A percentile compares a stretch with the other conserved stretches of the same genome.
Conservation (phyloP, 2,113 vertebrate species). For the Chaetodon trifascialis region DNA sequence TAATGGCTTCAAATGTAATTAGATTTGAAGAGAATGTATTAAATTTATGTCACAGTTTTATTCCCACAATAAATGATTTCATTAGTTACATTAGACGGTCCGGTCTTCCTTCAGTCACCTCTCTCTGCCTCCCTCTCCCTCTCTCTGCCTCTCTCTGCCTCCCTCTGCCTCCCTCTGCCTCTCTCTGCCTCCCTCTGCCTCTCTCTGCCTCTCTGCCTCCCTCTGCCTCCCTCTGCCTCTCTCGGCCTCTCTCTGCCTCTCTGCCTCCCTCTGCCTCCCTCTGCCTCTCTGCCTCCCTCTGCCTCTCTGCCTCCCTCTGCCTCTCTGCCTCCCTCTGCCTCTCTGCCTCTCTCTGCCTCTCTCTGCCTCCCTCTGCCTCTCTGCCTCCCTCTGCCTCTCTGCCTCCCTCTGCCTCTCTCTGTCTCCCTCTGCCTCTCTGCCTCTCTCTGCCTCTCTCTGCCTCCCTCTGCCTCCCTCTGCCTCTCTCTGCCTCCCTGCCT, state of each 20-base stretch:
- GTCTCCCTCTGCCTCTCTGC: constrained; percentile 40
- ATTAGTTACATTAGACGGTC: not conserved
- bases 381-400: constrained; percentile 33
- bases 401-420: too few relatives aligned
- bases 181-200: too few relatives aligned
- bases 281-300: constrained; percentile 44
- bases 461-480: constrained; percentile 33
- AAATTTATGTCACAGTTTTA: not conserved
- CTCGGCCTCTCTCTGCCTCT: constrained; percentile 48
- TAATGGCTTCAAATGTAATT: not conserved
- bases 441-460: constrained; percentile 33
- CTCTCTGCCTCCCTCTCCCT: constrained; percentile 31
- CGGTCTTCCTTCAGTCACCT: constrained; percentile 28
- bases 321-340: constrained; percentile 34
- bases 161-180: too few relatives aligned
- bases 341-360: constrained; percentile 39
- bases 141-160: constrained; percentile 39
- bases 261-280: constrained; percentile 17
- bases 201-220: constrained; percentile 35
- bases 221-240: too few relatives aligned
- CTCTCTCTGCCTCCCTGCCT: constrained; percentile 16
- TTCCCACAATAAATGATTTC: not conserved
- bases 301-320: constrained; percentile 29
- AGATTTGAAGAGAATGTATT: not conserved
- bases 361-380: constrained; percentile 43